Conservation (phyloP, 2,113 vertebrate species). For the Plecotus auritus region DNA sequence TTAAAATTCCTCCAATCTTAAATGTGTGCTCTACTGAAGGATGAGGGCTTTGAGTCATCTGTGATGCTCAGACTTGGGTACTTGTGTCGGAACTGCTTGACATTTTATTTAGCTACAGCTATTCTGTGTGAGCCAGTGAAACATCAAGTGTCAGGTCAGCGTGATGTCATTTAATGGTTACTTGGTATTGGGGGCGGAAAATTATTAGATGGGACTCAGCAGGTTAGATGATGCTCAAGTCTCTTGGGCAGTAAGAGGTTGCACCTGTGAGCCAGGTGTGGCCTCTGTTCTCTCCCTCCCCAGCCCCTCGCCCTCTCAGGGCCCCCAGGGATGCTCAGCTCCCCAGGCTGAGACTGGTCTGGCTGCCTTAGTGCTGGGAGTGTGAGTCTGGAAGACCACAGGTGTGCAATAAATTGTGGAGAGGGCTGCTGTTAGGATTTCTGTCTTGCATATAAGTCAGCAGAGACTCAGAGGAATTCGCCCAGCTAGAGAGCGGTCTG, state of each 20-base stretch:
- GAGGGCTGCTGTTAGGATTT: neutral
- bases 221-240: neutral
- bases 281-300: neutral
- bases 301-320: neutral
- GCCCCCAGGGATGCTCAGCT: neutral
- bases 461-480: neutral
- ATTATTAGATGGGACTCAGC: neutral
- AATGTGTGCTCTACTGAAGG: neutral
- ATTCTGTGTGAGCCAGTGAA: neutral
- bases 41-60: neutral
- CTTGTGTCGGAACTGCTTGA: neutral
- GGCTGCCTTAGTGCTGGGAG: neutral
- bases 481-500: neutral
- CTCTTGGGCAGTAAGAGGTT: neutral
- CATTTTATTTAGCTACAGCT: neutral
- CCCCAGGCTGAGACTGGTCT: neutral
- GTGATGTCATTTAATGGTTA: neutral
- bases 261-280: neutral
- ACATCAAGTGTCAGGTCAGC: neutral
- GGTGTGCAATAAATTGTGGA: neutral
- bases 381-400: neutral
- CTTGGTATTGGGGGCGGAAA: neutral
- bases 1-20: neutral
- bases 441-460: neutral
- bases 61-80: neutral